phyloP scores from a whole-genome alignment of 2,797 vertebrate species.

The Anniella stebbinsi region DNA sequence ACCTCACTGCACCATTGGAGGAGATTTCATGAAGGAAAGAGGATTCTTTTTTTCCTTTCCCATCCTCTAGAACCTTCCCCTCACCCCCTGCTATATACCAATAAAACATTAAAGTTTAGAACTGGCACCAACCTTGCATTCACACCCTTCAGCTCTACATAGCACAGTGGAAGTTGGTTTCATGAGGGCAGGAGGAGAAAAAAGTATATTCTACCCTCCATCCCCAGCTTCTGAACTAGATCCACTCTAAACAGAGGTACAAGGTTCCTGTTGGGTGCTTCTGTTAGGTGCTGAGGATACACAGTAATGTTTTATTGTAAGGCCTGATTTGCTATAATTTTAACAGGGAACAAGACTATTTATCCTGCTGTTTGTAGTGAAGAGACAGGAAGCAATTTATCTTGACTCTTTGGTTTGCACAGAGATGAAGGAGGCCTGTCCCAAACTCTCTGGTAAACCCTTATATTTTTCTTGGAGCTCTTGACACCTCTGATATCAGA shows the following conservation, averaged over 20 bases:
- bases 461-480: too few species aligned
- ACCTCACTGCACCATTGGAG: neutral
- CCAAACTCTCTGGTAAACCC: neutral
- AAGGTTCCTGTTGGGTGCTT: neutral
- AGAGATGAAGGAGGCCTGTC: neutral
- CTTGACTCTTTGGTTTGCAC: neutral
- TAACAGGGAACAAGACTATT: neutral
- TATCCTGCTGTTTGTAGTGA: neutral
- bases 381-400: neutral
- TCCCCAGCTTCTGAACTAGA: neutral
- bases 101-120: too few species aligned
- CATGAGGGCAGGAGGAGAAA: neutral
- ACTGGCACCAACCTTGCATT: neutral
- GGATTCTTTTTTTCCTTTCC: neutral
- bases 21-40: neutral
- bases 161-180: neutral
- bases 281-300: too few species aligned
- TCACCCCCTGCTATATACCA: too few species aligned
- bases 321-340: neutral
- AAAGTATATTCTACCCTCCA: neutral
- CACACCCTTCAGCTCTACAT: neutral
- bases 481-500: neutral
- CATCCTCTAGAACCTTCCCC: too few species aligned
- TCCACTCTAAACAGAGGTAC: neutral
- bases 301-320: too few species aligned